Base-by-base conservation (phyloP, 2,888 invertebrate genomes). In the Drosophila heteroneura region DNA sequence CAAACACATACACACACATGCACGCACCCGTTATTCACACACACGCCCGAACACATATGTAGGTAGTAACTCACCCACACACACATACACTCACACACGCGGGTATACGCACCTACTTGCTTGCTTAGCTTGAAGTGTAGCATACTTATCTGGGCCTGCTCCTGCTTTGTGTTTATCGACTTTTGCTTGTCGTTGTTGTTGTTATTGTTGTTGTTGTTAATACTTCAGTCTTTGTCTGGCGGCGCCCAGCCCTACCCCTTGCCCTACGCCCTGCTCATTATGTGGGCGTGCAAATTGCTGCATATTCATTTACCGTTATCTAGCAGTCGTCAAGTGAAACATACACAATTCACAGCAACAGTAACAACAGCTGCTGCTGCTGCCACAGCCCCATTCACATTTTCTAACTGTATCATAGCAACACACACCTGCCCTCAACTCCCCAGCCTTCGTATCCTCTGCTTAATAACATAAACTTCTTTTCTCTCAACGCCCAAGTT, bases 221-320 rank as follows among this genome's bases (percentile, higher is more conserved):
- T 35, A 87, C 89, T 83, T 81, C 73, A 77, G 76, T 66, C 75
- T 70, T 64, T 71, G 79, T 70, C 91, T 76, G 78, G 86, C 83
- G 51, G 58, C 69, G 51, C 58, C 22, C 26, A 33, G 62, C 28
- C 7, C 12, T 7, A 37, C 37, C 56, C 32, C 49, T 51, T 52
- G 47, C 22, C 7, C 47, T 22, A 47, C 47, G 64, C 51, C 68
- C 64, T 75, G 69, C 86, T 84, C 88, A 90, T 90, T 90, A 90
- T 87, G 90, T 90, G 85, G 88, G 87, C 90, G 88, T 89, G 91
- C 81, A 88, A 88, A 88, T 88, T 88, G 88, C 90, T 87, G 91
- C 91, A 88, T 87, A 87, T 87, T 87, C 91, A 91, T 87, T 87
- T 87, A 91, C 85, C 85, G 90, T 91, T 91, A 87, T 87, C 87